Base-by-base conservation (phyloP, 2,888 invertebrate species). In the Nineta flava region DNA sequence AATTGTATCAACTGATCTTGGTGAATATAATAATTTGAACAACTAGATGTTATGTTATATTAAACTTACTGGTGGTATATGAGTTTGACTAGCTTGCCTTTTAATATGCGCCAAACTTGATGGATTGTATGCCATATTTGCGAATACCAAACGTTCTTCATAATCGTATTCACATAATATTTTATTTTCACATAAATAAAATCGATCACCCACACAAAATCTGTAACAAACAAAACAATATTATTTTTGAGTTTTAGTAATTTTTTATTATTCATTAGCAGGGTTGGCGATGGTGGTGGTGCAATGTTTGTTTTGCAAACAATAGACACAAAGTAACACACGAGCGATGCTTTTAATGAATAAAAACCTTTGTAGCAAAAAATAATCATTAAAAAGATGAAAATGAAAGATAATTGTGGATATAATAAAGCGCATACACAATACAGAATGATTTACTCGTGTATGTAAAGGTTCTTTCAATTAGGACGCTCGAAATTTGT, bases 141-240 rank as follows among this genome's bases (percentile, higher is more conserved):
- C 93, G 65, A 94, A 94, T 55, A 94, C 90, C 68, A 93, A 74
- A 57, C 94, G 75, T 70, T 96, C 95, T 65, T 95, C 94, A 65
- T 95, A 96, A 68, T 96, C 96, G 65, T 94, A 94, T 70, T 95
- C 95, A 71, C 96, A 96, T 49, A 96, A 79, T 58, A 96, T 95
- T 74, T 94, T 93, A 72, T 95, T 95, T 70, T 95, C 95, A 71
- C 92, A 93, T 59, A 96, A 72, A 71, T 95, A 96, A 71, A 94
- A 96, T 55, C 92, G 81, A 68, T 96, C 96, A 32, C 96, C 96
- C 42, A 96, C 94, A 70, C 96, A 96, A 72, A 95, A 96, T 75
- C 96, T 96, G 77, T 59, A 62, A 61, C 53, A 56, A 48, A 19
- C 9, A 45, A 55, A 55, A 50, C n/a, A 41, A 48, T 40, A 15